Evolutionary conservation across 2,113 vertebrate species (phyloP).

Genomic region (Oncorhynchus clarkii): DNA sequence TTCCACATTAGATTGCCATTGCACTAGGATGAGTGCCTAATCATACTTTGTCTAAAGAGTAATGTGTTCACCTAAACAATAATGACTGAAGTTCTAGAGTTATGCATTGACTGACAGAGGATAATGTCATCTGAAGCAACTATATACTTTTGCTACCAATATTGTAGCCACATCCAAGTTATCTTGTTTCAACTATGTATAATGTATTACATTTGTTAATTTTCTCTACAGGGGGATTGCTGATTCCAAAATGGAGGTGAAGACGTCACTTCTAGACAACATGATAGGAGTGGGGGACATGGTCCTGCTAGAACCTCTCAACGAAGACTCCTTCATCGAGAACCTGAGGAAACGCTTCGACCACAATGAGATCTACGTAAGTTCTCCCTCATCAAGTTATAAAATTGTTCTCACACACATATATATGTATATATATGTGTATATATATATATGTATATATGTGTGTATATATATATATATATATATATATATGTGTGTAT

Average conservation of each 20-base stretch:
- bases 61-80: not conserved
- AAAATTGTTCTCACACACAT: no score
- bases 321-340: conserved; percentile 87
- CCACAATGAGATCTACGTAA: conserved; percentile 94
- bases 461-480: no score
- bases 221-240: conserved; percentile 66
- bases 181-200: conserved; percentile 1
- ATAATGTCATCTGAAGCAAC: not conserved
- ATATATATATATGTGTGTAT: no score
- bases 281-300: conserved; percentile 98
- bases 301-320: conserved; percentile 93
- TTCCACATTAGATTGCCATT: not conserved
- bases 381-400: conserved; percentile 48
- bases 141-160: not conserved
- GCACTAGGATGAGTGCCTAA: not conserved
- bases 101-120: not conserved
- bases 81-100: not conserved
- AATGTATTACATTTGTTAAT: conserved; percentile 10
- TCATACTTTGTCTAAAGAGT: not conserved
- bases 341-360: conserved; percentile 94
- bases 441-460: no score
- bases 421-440: no score
- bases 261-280: conserved; percentile 93
- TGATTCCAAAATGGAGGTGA: conserved; percentile 92
- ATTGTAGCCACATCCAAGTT: not conserved